Base-by-base conservation (phyloP, 2,797 vertebrate species). In the Acipenser oxyrinchus region DNA sequence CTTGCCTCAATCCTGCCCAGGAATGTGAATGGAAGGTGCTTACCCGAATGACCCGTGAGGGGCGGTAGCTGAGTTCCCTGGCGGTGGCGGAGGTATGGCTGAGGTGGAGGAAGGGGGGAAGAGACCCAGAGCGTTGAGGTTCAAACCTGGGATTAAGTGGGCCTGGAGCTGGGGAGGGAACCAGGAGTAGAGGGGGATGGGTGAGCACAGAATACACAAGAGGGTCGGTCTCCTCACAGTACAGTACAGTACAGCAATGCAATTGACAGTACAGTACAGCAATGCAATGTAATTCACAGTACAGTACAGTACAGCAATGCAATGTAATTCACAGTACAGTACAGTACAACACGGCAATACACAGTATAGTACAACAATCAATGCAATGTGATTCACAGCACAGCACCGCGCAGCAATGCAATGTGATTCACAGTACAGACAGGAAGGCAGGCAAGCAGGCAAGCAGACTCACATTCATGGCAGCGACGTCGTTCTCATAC, bases 401-500 rank as follows among this genome's bases (percentile, higher is more conserved):
- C 3, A 37, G 37, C 53, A 10, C n/a, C 2, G 37, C 1, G 5
- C 48, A 2, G 12, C 11, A 6, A 10, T 9, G 48, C 37, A 37
- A 37, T 37, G 37, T 37, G 5, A 37, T 13, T 37, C 62, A n/a
- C 48, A n/a, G 48, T 37, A 37, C 37, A 55, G 53, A 9, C 53
- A 55, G n/a, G 53, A 4, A 55, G 53, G n/a, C 9, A 37, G 37
- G 37, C 52, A 9, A 1, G n/a, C 9, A 37, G 37, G 37, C 52
- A 9, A 1, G 13, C 10, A 2, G 9, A 80, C 86, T 87, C 85
- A 97, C 95, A 0, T 95, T 96, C 95, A 97, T 96, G 55, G 95
- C 95, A 0, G 95, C 95, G 7, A 97, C 90, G 18, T 98, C 95
- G 0, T 96, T 96, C 78, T 98, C 95, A 0, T 98, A 96, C 48